Evolutionary conservation across 2,113 vertebrate species (phyloP), one percentile per base, ranked within the genome.

Genomic region (Platycercus adscitus): DNA sequence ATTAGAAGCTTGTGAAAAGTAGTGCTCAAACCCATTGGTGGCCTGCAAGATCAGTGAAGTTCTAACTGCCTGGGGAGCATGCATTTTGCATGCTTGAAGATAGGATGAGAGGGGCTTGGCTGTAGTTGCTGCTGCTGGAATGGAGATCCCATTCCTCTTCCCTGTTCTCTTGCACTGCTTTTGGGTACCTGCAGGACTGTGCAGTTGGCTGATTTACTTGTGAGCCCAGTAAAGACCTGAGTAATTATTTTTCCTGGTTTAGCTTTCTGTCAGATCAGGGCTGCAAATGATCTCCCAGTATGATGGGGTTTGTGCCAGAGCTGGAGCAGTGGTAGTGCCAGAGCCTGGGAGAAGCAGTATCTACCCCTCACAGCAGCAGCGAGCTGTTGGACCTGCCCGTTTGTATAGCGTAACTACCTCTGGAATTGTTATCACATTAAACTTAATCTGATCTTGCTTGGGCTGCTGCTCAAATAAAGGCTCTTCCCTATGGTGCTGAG

Each of bases 341-440:
- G 79, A 63, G n/a, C 64, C 37, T 65, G 79, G 39, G 18, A 60
- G 55, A 28, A 70, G 50, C 11, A 29, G 14, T 66, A 37, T 39
- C 53, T 58, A 35, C 52, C 47, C 18, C 44, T 72, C 6, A 5
- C 18, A 9, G 0, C 44, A 7, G 3, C 9, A 5, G 35, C 0
- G 11, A 55, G 56, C 63, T 61, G 41, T 35, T 69, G 13, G 14
- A 41, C 6, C 41, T 77, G 21, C 41, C 52, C 2, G 1, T 29
- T 35, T 33, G 35, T 23, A 60, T 52, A 61, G 28, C 2, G 4
- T 50, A 17, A 65, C 63, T 81, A 7, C 5, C 6, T 44, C 64
- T 0, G 1, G 35, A 61, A 11, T 8, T 35, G 65, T 52, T 78
- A 8, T 0, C 41, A 6, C 47, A 1, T 8, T 28, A 47, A 64